Evolutionary conservation across 2,113 vertebrate species (phyloP), one percentile per base, ranked within the genome.

Genomic region (Sinocyclocheilus grahami): DNA sequence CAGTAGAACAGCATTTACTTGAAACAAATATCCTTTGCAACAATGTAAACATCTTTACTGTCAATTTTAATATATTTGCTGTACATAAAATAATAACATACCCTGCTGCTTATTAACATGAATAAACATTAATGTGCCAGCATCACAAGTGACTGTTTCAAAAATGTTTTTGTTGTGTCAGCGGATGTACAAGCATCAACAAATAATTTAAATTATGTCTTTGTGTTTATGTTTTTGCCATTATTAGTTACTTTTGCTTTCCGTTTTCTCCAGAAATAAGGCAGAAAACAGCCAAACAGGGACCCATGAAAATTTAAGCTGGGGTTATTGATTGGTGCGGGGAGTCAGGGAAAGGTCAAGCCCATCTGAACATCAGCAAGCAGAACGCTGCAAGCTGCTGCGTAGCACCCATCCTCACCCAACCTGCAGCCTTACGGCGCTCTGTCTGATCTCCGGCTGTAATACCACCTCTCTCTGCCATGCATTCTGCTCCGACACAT

Each of bases 271-370:
- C 85, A 81, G 60, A 85, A 86, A 89, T 74, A 78, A 91, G 78
- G 72, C 85, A 81, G 71, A 87, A 81, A 85, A 77, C 37, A 75
- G 79, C 62, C 51, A 79, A 76, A 87, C 65, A 71, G 62, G 53
- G 85, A 83, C 53, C 88, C 10, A 91, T 89, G 37, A 90, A 87
- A 85, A 86, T 90, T 90, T 89, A 88, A 92, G 88, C 39, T 87
- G 85, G 58, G 83, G 65, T 83, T 90, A 89, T 90, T 87, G 87
- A 91, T 90, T 87, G 78, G 67, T 53, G 63, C 18, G 74, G n/a
- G 55, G 46, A 89, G 84, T 91, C 88, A 89, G 33, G 46, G 67
- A 82, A 84, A 88, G 89, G 89, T 88, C 88, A 84, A 42, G 16
- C 79, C 84, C 53, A 78, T 88, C 87, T 86, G 53, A 81, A 71